Evolutionary conservation across 2,113 vertebrate genomes (phyloP), one percentile per base, ranked within the genome.

Genomic region (Osmerus eperlanus): DNA sequence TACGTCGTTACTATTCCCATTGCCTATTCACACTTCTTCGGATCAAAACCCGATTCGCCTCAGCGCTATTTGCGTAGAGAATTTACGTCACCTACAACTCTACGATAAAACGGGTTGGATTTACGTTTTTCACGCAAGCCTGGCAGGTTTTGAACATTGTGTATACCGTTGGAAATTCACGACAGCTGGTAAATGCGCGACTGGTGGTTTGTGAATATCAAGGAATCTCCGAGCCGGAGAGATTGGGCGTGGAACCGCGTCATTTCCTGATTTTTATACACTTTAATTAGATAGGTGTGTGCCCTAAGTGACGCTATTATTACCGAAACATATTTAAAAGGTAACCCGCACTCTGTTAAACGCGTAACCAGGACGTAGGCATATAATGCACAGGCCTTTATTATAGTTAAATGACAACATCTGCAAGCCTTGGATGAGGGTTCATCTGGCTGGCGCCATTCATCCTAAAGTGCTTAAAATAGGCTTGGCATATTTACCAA

Each of bases 41-140:
- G 52, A 52, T 36, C 28, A 56, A 29, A 62, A 36, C 23, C 19
- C 47, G 18, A 47, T 36, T 14, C n/a, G 55, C 25, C 54, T 21
- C 61, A 70, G 58, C 72, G 72, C 56, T 7, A 23, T 74, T 74
- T 78, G 15, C 72, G 72, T 67, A 67, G 23, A 14, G 18, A 13
- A 11, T 60, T 58, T 51, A 73, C 72, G 65, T 73, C 65, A 67
- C 61, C 54, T 36, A 58, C 47, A n/a, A n/a, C 63, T 53, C 29
- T 47, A 58, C 71, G 14, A n/a, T n/a, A 25, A 16, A 64, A 12
- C 16, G 14, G n/a, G 28, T 63, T n/a, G 56, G 9, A 64, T 70
- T 68, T 82, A 73, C 83, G 85, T 14, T 47, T 68, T 82, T 84
- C 82, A 76, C 88, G 84, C 71, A 78, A 74, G 83, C 79, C 82